These are phyloP conservation scores for Capromys pilorides DNA, from an alignment of 2,797 vertebrate genomes.

Conservation along the genomic window DNA sequence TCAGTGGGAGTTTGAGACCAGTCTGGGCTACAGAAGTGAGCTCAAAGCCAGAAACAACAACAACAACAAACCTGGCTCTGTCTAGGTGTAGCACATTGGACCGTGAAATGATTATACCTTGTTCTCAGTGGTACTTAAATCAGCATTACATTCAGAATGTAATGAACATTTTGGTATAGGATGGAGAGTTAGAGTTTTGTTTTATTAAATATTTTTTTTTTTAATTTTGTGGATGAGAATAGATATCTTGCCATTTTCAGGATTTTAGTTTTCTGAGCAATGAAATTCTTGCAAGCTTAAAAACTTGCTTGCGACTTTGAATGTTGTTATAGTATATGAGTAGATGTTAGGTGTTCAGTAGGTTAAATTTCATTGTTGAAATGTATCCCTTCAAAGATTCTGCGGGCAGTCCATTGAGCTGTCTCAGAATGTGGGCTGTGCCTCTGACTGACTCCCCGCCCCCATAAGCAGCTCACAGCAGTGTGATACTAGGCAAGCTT, in stretches of 20 bases:
- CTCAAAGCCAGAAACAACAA: no score
- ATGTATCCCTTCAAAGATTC: neutral
- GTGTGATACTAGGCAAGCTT: neutral
- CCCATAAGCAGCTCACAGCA: neutral
- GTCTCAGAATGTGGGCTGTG: neutral
- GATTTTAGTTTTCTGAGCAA: conserved; percentile 38
- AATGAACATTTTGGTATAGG: neutral
- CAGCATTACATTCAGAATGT: neutral
- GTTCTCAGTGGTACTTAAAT: neutral
- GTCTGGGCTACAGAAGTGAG: no score
- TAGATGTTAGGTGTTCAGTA: neutral
- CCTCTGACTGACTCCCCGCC: neutral
- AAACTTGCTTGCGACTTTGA: conserved; percentile 18
- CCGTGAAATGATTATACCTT: neutral
- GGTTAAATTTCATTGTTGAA: conserved; percentile 8
- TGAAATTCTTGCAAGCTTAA: conserved; percentile 37
- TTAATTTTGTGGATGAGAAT: conserved; percentile 23
- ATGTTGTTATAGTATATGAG: neutral
- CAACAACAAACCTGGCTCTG: neutral
- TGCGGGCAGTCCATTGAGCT: neutral
- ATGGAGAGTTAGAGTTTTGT: neutral
- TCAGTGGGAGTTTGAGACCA: no score
- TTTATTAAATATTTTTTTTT: neutral
- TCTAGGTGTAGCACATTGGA: neutral
- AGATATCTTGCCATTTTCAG: neutral